Evolutionary conservation across 2,888 invertebrate genomes (phyloP).

Genomic region (Diarsia rubi): DNA sequence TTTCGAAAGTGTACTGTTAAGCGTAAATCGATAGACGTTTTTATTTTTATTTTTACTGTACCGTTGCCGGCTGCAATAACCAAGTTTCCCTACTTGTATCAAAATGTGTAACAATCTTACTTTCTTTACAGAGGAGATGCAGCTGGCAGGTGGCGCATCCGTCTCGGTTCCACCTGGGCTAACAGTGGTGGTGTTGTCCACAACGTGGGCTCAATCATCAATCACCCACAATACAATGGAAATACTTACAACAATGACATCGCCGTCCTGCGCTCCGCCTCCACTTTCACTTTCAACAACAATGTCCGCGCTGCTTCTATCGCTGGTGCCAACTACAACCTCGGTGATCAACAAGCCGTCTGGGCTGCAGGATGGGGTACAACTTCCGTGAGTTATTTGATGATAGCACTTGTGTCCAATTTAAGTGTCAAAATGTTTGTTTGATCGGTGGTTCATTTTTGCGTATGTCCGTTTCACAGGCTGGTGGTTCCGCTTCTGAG

Average conservation of each 20-base stretch:
- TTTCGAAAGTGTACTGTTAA: no score
- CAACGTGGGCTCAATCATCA: conserved; percentile 48
- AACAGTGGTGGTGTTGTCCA: conserved; percentile 75
- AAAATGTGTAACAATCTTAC: no score
- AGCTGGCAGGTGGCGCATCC: conserved; percentile 70
- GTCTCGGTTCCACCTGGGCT: conserved; percentile 75
- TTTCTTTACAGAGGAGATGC: conserved; percentile 62
- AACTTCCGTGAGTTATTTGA: conserved; percentile 64
- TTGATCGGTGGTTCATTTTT: no score
- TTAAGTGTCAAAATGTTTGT: no score
- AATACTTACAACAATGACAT: conserved; percentile 39
- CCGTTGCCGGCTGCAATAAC: no score
- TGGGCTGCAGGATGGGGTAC: conserved; percentile 78
- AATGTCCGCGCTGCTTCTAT: conserved; percentile 60
- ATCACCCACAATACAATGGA: conserved; percentile 78
- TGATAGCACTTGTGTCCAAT: no score
- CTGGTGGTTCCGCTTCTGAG: no score
- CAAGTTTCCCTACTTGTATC: no score
- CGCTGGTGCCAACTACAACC: conserved; percentile 71
- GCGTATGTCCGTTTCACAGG: no score
- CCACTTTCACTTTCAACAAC: conserved; percentile 45
- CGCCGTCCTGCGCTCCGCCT: conserved; percentile 10
- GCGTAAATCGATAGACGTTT: no score
- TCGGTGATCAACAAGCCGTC: conserved; percentile 72
- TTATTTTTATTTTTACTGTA: no score